Percentiles rank a stretch among this genome's conserved stretches.
These are phyloP conservation scores for Psophia crepitans DNA, from an alignment of 2,113 vertebrate genomes.

Conservation along the genomic window DNA sequence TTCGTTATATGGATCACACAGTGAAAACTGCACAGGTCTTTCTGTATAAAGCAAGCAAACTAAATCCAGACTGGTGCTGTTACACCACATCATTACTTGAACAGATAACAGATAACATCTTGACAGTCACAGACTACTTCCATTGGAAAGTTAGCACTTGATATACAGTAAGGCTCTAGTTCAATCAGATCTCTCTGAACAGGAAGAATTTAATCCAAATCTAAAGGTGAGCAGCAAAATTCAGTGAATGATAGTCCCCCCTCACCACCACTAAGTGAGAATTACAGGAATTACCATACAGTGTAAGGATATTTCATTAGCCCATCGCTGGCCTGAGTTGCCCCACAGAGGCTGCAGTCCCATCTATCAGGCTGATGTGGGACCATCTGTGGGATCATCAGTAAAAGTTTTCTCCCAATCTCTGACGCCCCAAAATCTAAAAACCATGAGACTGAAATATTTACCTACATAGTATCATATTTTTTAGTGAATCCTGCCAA, in stretches of 20 bases:
- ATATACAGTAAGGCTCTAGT: not conserved
- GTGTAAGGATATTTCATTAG: not conserved
- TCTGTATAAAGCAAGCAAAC: not conserved
- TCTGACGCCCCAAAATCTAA: not conserved
- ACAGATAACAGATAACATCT: not conserved
- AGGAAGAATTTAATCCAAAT: not conserved
- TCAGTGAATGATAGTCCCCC: not conserved
- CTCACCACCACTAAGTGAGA: not conserved
- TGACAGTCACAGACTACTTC: not conserved
- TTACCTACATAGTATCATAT: not conserved
- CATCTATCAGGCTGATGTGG: not conserved
- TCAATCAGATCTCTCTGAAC: not conserved
- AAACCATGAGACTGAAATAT: not conserved
- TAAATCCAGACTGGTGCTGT: not conserved
- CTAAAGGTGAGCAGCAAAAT: not conserved
- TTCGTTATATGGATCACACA: not conserved
- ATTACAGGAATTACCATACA: not conserved
- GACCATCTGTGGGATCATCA: not conserved
- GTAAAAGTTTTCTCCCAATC: not conserved
- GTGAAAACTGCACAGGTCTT: not conserved
- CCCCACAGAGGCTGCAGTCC: not conserved
- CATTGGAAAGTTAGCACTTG: not conserved
- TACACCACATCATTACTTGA: not conserved
- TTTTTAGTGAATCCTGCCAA: not conserved
- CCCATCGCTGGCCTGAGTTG: not conserved